Conservation (phyloP, 2,888 invertebrate species). For the Lithophane leautieri region DNA sequence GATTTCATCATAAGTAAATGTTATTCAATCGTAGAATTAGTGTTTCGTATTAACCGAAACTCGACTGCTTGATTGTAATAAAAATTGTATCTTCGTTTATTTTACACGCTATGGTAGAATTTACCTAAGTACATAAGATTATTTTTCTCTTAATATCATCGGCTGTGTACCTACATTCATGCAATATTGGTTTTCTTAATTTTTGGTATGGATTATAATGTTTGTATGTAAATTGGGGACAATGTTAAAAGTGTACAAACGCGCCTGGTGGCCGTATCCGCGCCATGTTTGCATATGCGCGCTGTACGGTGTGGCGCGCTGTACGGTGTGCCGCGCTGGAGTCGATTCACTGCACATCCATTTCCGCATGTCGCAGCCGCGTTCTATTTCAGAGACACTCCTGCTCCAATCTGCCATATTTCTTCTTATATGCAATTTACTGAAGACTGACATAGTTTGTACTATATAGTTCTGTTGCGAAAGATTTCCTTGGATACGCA, state of each 20-base stretch:
- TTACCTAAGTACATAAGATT: neutral
- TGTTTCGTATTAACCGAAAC: neutral
- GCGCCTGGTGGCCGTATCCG: conserved; percentile 6
- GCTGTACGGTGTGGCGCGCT: conserved; percentile 46
- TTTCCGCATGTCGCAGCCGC: conserved; percentile 82
- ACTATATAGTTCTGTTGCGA: neutral
- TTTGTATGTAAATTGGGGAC: conserved; percentile 32
- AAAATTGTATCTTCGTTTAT: neutral
- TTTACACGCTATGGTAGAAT: neutral
- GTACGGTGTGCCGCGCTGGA: conserved; percentile 52
- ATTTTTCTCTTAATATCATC: neutral
- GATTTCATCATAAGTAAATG: no score
- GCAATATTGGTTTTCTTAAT: conserved; percentile 17
- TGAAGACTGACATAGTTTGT: conserved; percentile 27
- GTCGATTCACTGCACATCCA: conserved; percentile 73
- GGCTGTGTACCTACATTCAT: neutral
- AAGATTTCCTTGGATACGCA: neutral
- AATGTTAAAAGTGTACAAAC: conserved; percentile 25
- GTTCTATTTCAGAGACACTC: conserved; percentile 80
- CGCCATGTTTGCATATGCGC: conserved; percentile 53
- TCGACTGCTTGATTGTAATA: neutral
- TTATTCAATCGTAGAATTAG: neutral
- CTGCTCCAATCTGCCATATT: conserved; percentile 60
- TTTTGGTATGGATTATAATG: conserved; percentile 12
- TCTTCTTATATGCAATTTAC: conserved; percentile 38